These are phyloP conservation scores for Benthosema pterotum DNA, from an alignment of 2,797 vertebrate genomes.

Conservation along the genomic window DNA sequence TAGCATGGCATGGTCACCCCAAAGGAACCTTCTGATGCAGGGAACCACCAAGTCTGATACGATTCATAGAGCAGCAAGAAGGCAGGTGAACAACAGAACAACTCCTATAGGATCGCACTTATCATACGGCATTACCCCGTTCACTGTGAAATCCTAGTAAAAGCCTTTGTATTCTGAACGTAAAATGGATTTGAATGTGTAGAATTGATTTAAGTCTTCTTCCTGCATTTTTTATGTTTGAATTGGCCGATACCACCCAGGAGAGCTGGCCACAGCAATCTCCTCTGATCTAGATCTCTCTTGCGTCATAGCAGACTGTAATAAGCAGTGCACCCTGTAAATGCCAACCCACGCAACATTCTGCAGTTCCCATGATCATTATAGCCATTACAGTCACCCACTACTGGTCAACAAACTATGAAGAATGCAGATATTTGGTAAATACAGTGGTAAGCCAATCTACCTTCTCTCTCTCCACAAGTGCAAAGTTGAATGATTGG, in stretches of 20 bases:
- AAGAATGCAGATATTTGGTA: slow-evolving; percentile 31
- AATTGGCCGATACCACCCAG: slow-evolving; percentile 60
- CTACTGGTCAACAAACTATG: slow-evolving; percentile 45
- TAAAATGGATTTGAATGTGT: slow-evolving; percentile 20
- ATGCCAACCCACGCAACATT: slow-evolving; percentile 57
- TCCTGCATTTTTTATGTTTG: slow-evolving; percentile 33
- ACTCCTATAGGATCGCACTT: too few species aligned
- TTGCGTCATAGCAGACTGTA: slow-evolving; percentile 49
- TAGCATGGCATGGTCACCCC: slow-evolving; percentile 25
- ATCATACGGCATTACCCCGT: too few species aligned
- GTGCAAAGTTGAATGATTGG: too few species aligned
- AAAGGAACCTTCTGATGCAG: slow-evolving; percentile 23
- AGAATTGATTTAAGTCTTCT: slow-evolving; percentile 23
- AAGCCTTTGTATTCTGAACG: neutral
- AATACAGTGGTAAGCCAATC: slow-evolving; percentile 37
- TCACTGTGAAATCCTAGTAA: slow-evolving; percentile 14
- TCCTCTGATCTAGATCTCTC: slow-evolving; percentile 33
- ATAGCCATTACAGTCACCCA: slow-evolving; percentile 60
- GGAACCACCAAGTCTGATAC: slow-evolving; percentile 28
- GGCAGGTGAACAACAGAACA: slow-evolving; percentile 15
- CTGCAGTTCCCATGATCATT: slow-evolving; percentile 56
- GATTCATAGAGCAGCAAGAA: slow-evolving; percentile 18
- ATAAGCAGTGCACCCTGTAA: slow-evolving; percentile 33
- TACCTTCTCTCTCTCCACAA: neutral
- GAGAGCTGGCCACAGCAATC: slow-evolving; percentile 45